Conservation (phyloP, 2,888 invertebrate genomes). For the Perizoma affinitatum region DNA sequence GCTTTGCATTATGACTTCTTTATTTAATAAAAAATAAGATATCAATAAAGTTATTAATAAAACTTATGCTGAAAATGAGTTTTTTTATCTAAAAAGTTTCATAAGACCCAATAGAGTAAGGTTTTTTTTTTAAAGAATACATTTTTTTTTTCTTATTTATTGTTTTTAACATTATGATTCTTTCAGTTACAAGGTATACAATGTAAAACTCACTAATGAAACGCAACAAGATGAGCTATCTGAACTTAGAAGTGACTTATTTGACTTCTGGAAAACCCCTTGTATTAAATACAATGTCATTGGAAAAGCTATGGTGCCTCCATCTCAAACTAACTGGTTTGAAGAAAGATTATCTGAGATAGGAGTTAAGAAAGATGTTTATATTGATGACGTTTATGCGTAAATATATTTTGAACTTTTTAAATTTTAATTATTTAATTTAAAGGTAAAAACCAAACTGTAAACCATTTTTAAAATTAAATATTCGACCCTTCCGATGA, state of each 20-base stretch:
- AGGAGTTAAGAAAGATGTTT: conserved; percentile 49
- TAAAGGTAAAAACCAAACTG: no score
- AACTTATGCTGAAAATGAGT: no score
- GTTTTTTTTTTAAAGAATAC: no score
- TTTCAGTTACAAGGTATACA: conserved; percentile 65
- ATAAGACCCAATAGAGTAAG: no score
- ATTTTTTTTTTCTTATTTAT: no score
- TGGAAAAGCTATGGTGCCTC: conserved; percentile 67
- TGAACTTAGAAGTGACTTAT: conserved; percentile 51
- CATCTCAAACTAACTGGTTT: conserved; percentile 61
- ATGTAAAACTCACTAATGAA: conserved; percentile 47
- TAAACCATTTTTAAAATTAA: no score
- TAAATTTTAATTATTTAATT: not conserved
- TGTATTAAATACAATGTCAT: conserved; percentile 50
- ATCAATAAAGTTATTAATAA: no score
- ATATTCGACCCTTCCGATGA: no score
- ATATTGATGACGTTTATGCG: conserved; percentile 63
- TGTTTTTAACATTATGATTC: not conserved
- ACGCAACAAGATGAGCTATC: conserved; percentile 53
- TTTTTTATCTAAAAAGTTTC: no score
- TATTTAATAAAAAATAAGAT: no score
- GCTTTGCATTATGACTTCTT: no score
- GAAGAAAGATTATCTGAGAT: conserved; percentile 56
- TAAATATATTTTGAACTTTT: conserved; percentile 44
- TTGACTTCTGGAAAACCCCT: conserved; percentile 66